phyloP scores from a whole-genome alignment of 2,113 vertebrate species.

The Felis catus region F.catus_Fca126_mat1.0 CM031420.1:83231501-83232000 shows the following conservation, averaged over 20 bases:
- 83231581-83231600: too few relatives aligned
- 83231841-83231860: background rate
- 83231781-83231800: background rate
- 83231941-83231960: background rate
- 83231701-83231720: background rate
- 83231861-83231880: background rate
- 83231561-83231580: too few relatives aligned
- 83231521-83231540: too few relatives aligned
- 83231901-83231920: background rate
- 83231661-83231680: background rate
- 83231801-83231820: background rate
- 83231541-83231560: too few relatives aligned
- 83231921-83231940: background rate
- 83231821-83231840: background rate
- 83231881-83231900: background rate
- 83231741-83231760: background rate
- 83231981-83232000: background rate
- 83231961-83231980: background rate
- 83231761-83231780: background rate
- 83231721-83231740: background rate
- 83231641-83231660: background rate
- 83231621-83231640: background rate
- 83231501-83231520: too few relatives aligned
- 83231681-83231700: background rate
- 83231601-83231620: background rate